phyloP scores from a whole-genome alignment of 35 echinoderm and acorn worm genomes.

The Lytechinus pictus region DNA sequence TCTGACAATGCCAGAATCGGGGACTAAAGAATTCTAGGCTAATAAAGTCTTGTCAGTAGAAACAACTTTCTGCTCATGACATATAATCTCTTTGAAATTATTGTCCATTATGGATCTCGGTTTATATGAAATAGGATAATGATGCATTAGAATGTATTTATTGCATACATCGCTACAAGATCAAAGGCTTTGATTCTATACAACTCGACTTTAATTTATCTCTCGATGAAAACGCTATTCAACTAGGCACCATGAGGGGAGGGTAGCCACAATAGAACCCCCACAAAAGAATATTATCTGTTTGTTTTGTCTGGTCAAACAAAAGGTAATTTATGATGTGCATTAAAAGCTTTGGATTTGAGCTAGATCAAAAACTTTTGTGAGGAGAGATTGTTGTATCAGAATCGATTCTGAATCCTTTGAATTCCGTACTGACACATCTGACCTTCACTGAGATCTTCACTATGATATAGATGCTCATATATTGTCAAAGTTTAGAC shows the following conservation, averaged over 20 bases:
- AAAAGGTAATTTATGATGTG: not conserved
- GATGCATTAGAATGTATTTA: not conserved
- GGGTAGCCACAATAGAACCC: not conserved
- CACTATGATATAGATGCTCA: not conserved
- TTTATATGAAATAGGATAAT: not conserved
- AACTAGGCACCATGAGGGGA: not conserved
- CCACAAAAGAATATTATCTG: not conserved
- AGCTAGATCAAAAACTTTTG: not conserved
- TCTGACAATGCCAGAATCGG: not conserved
- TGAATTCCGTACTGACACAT: slow-evolving; percentile 11
- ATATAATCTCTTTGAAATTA: not conserved
- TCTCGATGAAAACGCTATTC: not conserved
- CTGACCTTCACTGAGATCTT: not conserved
- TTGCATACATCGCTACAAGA: not conserved
- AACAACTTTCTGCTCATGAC: not conserved
- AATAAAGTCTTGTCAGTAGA: not conserved
- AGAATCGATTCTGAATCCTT: not conserved
- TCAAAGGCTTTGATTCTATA: not conserved
- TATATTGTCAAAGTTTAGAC: not conserved
- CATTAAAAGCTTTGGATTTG: not conserved
- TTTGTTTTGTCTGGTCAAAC: slow-evolving; percentile 18
- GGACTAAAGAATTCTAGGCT: not conserved
- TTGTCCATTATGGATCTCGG: not conserved
- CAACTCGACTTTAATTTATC: slow-evolving; percentile 19
- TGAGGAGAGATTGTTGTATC: not conserved